Base-by-base conservation (phyloP, 2,888 invertebrate genomes). In the Gari tellinella region DNA sequence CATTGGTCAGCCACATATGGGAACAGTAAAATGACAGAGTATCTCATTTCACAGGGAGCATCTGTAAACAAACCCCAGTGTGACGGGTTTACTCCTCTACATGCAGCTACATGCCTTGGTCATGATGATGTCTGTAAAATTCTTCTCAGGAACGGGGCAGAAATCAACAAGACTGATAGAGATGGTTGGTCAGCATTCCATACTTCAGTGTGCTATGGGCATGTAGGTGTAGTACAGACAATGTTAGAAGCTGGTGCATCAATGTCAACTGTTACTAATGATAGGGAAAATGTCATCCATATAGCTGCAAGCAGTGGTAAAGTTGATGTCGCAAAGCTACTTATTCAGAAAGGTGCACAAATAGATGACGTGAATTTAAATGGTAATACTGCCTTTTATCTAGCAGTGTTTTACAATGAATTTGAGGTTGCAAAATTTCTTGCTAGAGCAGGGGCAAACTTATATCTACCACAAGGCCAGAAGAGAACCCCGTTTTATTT, bases 131-230 rank as follows among this genome's bases (percentile, higher is more conserved):
- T 87, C 3, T 87, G 86, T 52, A 57, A 80, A 40, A 31, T 82
- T 3, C 72, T 90, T 7, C 55, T 90, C 12, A 60, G 69, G 2
- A 67, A 82, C 52, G 88, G 87, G 14, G 89, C 87, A 8, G 82
- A 85, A 48, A 74, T 87, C 5, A 81, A 88, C 57, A n/a, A 57
- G 12, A 73, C 72, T 14, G 89, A 90, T 63, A 65, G 84, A 5
- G 89, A 90, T 69, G 89, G 89, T 1, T 90, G 89, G 89, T 86
- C 88, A 0, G 80, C 89, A 2, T 74, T 90, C 40, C 90, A 90
- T 62, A 85, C 88, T 10, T 88, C 90, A 17, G 86, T 88, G 38
- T 87, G 87, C 38, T 85, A 86, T 61, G 89, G 89, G 8, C 83
- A 90, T 48, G 60, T 65, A 7, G 69, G 76, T 15, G 75, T 88